These are phyloP conservation scores for Notamacropus eugenii DNA, from an alignment of 2,797 vertebrate species.

Conservation along the genomic window DNA sequence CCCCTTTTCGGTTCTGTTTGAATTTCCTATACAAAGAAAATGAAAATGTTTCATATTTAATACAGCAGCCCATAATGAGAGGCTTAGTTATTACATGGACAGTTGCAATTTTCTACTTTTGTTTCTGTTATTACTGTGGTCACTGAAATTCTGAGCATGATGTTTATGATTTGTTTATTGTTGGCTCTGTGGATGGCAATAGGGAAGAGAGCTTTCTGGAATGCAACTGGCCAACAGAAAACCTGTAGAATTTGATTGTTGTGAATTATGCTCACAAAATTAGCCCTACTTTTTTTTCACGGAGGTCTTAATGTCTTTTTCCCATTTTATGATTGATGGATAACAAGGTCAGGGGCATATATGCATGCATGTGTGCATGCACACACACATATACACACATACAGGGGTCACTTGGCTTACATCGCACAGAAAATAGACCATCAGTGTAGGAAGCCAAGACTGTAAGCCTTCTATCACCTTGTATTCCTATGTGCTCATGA, in stretches of 20 bases:
- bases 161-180: constrained; percentile 67
- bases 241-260: constrained; percentile 1
- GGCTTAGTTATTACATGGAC: constrained; percentile 82
- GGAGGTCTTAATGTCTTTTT: constrained; percentile 3
- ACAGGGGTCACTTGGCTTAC: background rate
- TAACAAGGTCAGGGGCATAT: background rate
- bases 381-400: too few relatives aligned
- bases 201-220: constrained; percentile 35
- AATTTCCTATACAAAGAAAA: constrained; percentile 87
- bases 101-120: constrained; percentile 81
- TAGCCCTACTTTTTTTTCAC: background rate
- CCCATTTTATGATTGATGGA: constrained; percentile 7
- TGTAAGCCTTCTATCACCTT: background rate
- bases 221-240: constrained; percentile 9
- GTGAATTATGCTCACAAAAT: background rate
- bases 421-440: background rate
- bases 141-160: constrained; percentile 74
- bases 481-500: background rate
- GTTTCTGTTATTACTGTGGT: constrained; percentile 79
- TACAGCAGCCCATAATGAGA: constrained; percentile 82
- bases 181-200: constrained; percentile 62
- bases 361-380: too few relatives aligned
- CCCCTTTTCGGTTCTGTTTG: constrained; percentile 83
- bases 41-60: constrained; percentile 87
- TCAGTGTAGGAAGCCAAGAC: background rate